Percentiles rank a stretch among this genome's conserved stretches.
Conservation (phyloP, 1,140 invertebrate genomes). For the Subanguina moxae region DNA sequence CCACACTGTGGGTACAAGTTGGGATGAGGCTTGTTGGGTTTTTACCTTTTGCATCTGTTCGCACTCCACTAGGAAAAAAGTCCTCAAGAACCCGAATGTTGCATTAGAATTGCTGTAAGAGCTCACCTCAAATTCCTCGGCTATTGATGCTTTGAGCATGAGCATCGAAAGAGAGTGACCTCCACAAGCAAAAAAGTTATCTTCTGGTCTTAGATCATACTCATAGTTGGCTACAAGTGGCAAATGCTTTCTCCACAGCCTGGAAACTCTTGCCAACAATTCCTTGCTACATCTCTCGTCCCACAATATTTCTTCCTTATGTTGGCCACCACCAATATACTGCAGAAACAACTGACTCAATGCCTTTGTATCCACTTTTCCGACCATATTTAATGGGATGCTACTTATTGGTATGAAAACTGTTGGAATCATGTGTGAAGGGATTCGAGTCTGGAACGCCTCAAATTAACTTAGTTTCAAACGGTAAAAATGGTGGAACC, state of each 20-base stretch:
- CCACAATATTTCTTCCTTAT: neutral
- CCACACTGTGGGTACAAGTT: too few species aligned
- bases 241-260: conserved; percentile 11
- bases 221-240: conserved; percentile 9
- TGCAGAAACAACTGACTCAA: conserved; percentile 3
- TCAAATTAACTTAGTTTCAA: neutral
- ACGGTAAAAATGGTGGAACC: neutral
- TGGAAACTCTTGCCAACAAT: conserved; percentile 10
- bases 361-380: conserved; percentile 33
- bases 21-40: too few species aligned
- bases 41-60: too few species aligned
- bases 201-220: conserved; percentile 3
- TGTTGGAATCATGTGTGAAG: conserved; percentile 19
- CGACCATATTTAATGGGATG: conserved; percentile 38
- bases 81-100: too few species aligned
- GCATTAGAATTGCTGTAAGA: too few species aligned
- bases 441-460: neutral
- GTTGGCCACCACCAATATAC: neutral
- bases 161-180: conserved; percentile 42
- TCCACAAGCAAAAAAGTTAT: conserved; percentile 36
- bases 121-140: conserved; percentile 34
- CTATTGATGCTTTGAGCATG: conserved; percentile 17
- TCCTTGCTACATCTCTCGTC: conserved; percentile 11
- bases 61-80: too few species aligned
- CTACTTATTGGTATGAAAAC: conserved; percentile 24